Evolutionary conservation across 2,888 invertebrate genomes (phyloP), one percentile per base, ranked within the genome.

Genomic region (Alentia gelatinosa): DNA sequence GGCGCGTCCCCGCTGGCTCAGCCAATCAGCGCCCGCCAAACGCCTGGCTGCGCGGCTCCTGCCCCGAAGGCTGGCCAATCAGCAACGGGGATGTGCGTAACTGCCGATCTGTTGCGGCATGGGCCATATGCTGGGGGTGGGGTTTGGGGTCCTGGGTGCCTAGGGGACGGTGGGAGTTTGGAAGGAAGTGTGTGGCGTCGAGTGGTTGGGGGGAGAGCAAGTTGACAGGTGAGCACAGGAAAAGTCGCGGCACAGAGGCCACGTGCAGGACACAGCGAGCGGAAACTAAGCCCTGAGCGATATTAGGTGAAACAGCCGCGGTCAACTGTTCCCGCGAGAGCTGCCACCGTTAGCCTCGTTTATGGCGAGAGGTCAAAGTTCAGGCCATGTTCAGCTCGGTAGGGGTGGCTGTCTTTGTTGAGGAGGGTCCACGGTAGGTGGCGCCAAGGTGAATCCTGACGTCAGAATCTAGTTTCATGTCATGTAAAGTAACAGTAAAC

Each of bases 1-100:
- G 30, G 35, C 15, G 30, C 75, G 33, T 33, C 37, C 75, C 40
- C 37, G 4, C 83, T 23, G 1, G 23, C 37, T 30, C 83, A 37
- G 83, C 83, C 83, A 83, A 83, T 83, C 83, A 83, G 83, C 15
- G 26, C 15, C 83, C 39, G 35, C 23, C 39, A 35, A 83, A 83
- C 83, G 23, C 68, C 12, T 68, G 68, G 68, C 68, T 30, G 68
- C 68, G 68, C 39, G 39, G 7, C 83, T 35, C 39, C 15, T 39
- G 83, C 83, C 83, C 83, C 30, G 37, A 7, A 35, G 83, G 83
- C 83, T 83, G 39, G 40, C 83, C 83, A 83, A 83, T 83, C 83
- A 83, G 83, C 83, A 39, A 40, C 23, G n/a, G 39, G 7, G 83
- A 83, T 23, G 37, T 83, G 83, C 30, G 39, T 37, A 37, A 83